Percentiles rank a stretch among this genome's conserved stretches.
Conservation (phyloP, 2,888 invertebrate genomes). For the Odontomyia ornata region DNA sequence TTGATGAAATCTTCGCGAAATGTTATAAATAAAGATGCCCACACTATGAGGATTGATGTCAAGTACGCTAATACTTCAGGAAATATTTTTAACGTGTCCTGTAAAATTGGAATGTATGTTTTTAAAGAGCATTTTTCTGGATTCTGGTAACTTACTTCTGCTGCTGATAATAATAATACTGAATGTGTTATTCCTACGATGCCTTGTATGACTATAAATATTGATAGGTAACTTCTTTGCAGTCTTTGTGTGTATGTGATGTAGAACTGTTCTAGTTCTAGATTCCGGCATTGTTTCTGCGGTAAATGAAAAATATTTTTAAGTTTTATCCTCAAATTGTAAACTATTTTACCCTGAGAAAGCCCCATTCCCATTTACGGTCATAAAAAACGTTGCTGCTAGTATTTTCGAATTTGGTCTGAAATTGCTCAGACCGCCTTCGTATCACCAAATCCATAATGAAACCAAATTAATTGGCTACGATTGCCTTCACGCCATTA, state of each 20-base stretch:
- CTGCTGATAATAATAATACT: slow-evolving; percentile 67
- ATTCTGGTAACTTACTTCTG: slow-evolving; percentile 55
- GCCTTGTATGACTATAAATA: slow-evolving; percentile 76
- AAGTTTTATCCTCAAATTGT: neutral
- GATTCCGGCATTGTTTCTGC: slow-evolving; percentile 80
- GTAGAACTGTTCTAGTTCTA: slow-evolving; percentile 79
- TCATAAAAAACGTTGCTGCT: slow-evolving; percentile 55
- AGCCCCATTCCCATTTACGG: slow-evolving; percentile 64
- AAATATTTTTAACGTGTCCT: slow-evolving; percentile 57
- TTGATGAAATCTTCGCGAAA: slow-evolving; percentile 61
- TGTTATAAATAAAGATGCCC: slow-evolving; percentile 60
- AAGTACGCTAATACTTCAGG: slow-evolving; percentile 61
- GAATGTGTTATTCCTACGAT: slow-evolving; percentile 73
- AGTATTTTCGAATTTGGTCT: slow-evolving; percentile 45
- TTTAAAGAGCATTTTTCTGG: too few species aligned
- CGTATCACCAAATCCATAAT: slow-evolving; percentile 51
- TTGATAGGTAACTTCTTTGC: slow-evolving; percentile 79
- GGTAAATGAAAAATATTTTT: slow-evolving; percentile 55
- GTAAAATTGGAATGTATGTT: slow-evolving; percentile 5
- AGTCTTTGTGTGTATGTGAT: slow-evolving; percentile 79
- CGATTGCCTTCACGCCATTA: neutral
- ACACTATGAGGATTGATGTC: slow-evolving; percentile 57
- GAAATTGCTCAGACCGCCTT: slow-evolving; percentile 50
- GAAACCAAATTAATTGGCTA: neutral
- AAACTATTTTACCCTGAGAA: slow-evolving; percentile 58